Evolutionary conservation across 2,113 vertebrate species (phyloP).

Genomic region (Salvelinus namaycush): DNA sequence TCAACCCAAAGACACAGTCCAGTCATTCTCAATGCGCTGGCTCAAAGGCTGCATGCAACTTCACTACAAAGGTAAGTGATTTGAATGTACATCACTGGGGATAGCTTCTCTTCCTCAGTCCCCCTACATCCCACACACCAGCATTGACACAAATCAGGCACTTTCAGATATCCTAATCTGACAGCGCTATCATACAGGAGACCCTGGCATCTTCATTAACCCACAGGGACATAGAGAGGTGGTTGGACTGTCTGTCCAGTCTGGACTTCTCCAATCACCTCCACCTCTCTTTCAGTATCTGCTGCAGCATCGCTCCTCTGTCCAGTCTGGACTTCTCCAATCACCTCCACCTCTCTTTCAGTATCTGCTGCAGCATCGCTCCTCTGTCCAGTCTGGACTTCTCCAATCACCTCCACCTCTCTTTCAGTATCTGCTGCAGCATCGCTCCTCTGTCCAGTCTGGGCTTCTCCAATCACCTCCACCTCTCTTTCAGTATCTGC

Average conservation of each 20-base stretch:
- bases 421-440: neutral
- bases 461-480: neutral
- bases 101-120: slow-evolving; percentile 34
- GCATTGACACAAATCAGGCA: slow-evolving; percentile 75
- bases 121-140: slow-evolving; percentile 44
- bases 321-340: slow-evolving; percentile 19
- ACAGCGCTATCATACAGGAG: slow-evolving; percentile 57
- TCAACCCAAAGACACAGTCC: slow-evolving; percentile 44
- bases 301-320: too few relatives aligned
- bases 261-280: neutral
- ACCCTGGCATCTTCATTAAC: slow-evolving; percentile 15
- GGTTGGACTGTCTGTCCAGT: slow-evolving; percentile 6
- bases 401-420: neutral
- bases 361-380: too few relatives aligned
- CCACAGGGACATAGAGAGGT: slow-evolving; percentile 39
- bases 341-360: too few relatives aligned
- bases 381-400: neutral
- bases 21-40: slow-evolving; percentile 39
- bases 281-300: neutral
- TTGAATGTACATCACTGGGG: slow-evolving; percentile 32
- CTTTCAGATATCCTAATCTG: slow-evolving; percentile 60
- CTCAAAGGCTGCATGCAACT: slow-evolving; percentile 70
- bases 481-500: neutral
- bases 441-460: too few relatives aligned
- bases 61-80: slow-evolving; percentile 37